Evolutionary conservation across 2,888 invertebrate species (phyloP), one percentile per base, ranked within the genome.

Genomic region (Petrolisthes cinctipes): DNA sequence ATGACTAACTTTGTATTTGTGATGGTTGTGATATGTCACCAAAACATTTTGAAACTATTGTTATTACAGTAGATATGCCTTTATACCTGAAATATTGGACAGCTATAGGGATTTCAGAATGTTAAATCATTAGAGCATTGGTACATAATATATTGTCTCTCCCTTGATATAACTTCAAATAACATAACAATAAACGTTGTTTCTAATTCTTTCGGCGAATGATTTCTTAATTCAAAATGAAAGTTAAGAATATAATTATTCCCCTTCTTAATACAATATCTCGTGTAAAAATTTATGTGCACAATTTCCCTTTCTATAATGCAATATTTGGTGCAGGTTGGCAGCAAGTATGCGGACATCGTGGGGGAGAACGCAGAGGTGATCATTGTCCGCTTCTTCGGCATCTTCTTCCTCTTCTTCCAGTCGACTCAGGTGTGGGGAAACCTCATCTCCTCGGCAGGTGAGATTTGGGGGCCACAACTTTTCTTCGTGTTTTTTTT

Each of bases 351-450:
- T 93, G 97, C 98, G 20, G 96, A 96, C 92, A 94, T 97, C 90
- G 97, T 97, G 17, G 96, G 96, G 92, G 96, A 97, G 92, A 91
- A 92, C 56, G 95, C 97, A 84, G 97, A 98, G 93, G 97, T 97
- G 37, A 97, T 98, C 91, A 97, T 99, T 91, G 98, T 98, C 88
- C 94, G 98, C 92, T 99, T 99, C 95, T 99, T 99, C 93, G 99
- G 99, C 78, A 97, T 98, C 95, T 99, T 99, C 95, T 99, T 99
- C 94, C 95, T 98, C 92, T 97, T 98, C 91, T 98, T 98, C 96
- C 98, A 99, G 93, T 97, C 98, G 20, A 97, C 98, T 92, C 97
- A 98, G 94, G 95, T 99, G 81, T 97, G 98, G 97, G 98, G 99
- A 92, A 99, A 99, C 93, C 95, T 99, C 91, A 96, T 98, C 92